These are phyloP conservation scores for Pseudomyrmex sp. DNA, from an alignment of 1,140 invertebrate genomes.

Conservation along the genomic window DNA sequence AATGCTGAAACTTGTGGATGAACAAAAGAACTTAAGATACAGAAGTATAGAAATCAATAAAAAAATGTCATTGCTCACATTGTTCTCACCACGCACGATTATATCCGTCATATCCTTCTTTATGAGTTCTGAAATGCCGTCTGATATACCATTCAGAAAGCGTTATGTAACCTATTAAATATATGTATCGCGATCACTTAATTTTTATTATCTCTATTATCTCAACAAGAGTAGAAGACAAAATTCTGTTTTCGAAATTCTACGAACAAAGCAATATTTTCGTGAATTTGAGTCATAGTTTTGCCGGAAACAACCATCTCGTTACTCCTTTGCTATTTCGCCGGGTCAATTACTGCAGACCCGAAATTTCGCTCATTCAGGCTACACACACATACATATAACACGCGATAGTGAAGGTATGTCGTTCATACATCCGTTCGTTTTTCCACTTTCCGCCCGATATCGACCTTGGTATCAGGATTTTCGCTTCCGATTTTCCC, in stretches of 20 bases:
- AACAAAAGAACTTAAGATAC: neutral
- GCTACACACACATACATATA: neutral
- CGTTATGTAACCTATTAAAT: too few relatives aligned
- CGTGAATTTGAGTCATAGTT: slow-evolving; percentile 7
- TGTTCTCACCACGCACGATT: slow-evolving; percentile 6
- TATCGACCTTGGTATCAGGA: slow-evolving; percentile 32
- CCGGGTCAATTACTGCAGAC: slow-evolving; percentile 10
- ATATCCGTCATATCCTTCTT: neutral
- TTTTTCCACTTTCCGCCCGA: neutral
- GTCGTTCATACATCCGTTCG: slow-evolving; percentile 14
- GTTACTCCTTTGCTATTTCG: neutral
- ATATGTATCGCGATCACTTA: too few relatives aligned
- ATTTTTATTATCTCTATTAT: too few relatives aligned
- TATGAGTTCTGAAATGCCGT: slow-evolving; percentile 25
- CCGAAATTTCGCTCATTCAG: slow-evolving; percentile 35
- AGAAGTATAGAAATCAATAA: slow-evolving; percentile 18
- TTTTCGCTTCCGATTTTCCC: slow-evolving; percentile 53
- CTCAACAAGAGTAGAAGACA: too few relatives aligned
- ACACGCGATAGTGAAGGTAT: neutral
- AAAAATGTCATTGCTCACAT: slow-evolving; percentile 28
- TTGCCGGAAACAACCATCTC: neutral
- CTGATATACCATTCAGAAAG: slow-evolving; percentile 7
- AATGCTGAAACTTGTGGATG: neutral
- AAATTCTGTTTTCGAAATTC: neutral
- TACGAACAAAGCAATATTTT: neutral